phyloP scores from a whole-genome alignment of 2,113 vertebrate species.

The Gymnogyps californianus region DNA sequence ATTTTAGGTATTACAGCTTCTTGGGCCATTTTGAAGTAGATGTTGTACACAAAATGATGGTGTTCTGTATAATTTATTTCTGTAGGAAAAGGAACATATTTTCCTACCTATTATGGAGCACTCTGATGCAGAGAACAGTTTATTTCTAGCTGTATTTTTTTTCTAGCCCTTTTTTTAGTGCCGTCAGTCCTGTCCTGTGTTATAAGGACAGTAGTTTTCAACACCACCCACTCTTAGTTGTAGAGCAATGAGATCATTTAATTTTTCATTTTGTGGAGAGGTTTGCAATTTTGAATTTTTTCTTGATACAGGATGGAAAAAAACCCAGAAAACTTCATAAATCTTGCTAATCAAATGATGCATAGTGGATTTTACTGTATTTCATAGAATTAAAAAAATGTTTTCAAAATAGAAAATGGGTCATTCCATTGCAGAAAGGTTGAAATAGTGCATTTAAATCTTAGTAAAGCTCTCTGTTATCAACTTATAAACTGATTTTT shows the following conservation, averaged over 20 bases:
- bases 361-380: not conserved
- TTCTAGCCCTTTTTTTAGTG: conserved; percentile 23
- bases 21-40: not conserved
- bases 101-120: conserved; percentile 29
- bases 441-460: not conserved
- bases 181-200: conserved; percentile 35
- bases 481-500: not conserved
- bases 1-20: not conserved
- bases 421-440: not conserved
- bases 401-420: not conserved
- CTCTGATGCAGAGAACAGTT: conserved; percentile 22
- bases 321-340: not conserved
- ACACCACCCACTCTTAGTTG: not conserved
- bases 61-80: conserved; percentile 21
- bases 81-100: conserved; percentile 30
- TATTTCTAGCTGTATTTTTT: conserved; percentile 45
- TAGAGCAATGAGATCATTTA: conserved; percentile 3
- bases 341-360: not conserved
- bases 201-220: conserved; percentile 51
- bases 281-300: not conserved
- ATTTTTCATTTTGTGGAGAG: not conserved
- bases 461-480: not conserved
- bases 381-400: not conserved
- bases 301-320: not conserved
- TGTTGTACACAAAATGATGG: conserved; percentile 24